These are phyloP conservation scores for Carassius carassius DNA, from an alignment of 2,113 vertebrate genomes.

Conservation along the genomic window DNA sequence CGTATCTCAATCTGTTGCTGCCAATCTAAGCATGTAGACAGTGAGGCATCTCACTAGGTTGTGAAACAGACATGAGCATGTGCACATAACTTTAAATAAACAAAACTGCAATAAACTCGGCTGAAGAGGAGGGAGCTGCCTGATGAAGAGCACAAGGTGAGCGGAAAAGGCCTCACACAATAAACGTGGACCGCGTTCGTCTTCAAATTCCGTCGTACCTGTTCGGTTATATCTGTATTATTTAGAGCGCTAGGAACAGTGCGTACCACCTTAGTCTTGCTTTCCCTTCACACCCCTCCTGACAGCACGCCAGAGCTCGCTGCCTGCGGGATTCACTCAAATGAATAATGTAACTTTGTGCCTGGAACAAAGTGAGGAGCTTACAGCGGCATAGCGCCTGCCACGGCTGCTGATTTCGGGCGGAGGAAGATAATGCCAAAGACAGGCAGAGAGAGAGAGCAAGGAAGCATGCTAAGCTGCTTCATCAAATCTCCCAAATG, in stretches of 20 bases:
- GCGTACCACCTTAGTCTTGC: constrained; percentile 30
- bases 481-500: constrained; percentile 58
- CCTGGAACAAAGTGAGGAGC: constrained; percentile 52
- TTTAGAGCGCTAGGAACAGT: constrained; percentile 28
- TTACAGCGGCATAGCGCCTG: constrained; percentile 47
- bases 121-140: constrained; percentile 13
- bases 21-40: background rate
- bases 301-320: background rate
- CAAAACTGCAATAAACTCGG: constrained; percentile 22
- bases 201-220: background rate
- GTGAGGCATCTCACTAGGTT: background rate
- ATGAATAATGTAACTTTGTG: constrained; percentile 55
- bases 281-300: constrained; percentile 22
- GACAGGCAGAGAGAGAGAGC: constrained; percentile 19
- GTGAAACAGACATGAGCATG: background rate
- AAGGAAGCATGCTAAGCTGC: constrained; percentile 46
- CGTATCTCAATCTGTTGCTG: background rate
- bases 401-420: constrained; percentile 52
- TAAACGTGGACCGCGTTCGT: background rate
- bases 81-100: constrained; percentile 25
- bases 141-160: constrained; percentile 20
- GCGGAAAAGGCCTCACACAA: background rate
- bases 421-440: constrained; percentile 48
- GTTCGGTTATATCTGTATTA: constrained; percentile 13
- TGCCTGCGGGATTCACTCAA: constrained; percentile 41